A percentile compares a stretch with the other conserved stretches of the same genome.
phyloP scores from a whole-genome alignment of 2,797 vertebrate species.

The Cossypha heuglini region DNA sequence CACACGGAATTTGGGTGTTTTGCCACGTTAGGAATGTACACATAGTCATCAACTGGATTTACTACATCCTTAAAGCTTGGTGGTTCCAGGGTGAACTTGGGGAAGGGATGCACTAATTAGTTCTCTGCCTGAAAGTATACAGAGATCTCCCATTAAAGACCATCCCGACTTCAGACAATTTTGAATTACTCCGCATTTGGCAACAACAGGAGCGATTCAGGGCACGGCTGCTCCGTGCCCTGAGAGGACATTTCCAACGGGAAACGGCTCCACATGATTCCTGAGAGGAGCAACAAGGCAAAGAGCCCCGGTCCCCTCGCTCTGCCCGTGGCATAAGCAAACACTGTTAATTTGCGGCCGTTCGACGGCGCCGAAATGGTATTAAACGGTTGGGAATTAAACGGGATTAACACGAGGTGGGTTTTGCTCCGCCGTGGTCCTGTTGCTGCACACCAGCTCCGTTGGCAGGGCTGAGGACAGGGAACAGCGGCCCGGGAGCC shows the following conservation, averaged over 20 bases:
- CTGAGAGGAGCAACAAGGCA: accelerated
- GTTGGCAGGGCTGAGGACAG: neutral
- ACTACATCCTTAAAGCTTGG: too few relatives aligned
- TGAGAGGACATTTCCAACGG: neutral
- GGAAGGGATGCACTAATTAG: neutral
- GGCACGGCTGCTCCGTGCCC: neutral
- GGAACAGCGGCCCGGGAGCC: neutral
- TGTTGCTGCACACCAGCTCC: neutral
- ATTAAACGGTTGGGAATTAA: neutral
- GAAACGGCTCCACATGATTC: accelerated
- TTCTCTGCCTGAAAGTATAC: accelerated
- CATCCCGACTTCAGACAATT: neutral
- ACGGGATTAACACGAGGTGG: neutral
- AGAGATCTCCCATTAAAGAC: neutral
- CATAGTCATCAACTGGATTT: neutral
- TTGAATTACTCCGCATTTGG: accelerated
- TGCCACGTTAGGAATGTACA: neutral
- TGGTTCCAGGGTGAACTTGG: neutral
- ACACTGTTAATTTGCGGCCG: neutral
- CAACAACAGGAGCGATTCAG: accelerated
- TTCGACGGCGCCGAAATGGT: neutral
- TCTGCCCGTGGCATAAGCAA: neutral
- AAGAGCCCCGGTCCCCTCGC: neutral
- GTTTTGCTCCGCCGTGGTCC: neutral
- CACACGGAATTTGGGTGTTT: accelerated